Evolutionary conservation across 35 echinoderm and acorn worm species (phyloP).

Genomic region (Eucidaris tribuloides): DNA sequence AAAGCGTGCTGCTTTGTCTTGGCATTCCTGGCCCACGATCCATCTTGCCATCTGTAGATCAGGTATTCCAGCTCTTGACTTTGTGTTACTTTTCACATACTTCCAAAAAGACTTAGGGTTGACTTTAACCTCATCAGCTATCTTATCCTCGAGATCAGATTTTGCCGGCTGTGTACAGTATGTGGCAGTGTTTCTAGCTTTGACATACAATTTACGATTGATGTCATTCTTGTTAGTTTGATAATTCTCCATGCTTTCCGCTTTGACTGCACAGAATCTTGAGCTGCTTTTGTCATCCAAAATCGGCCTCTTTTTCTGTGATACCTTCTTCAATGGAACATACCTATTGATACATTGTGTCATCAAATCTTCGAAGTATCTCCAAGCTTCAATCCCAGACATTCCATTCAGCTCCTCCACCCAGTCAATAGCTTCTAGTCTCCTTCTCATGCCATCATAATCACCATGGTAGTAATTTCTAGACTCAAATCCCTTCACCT

Average conservation of each 20-base stretch:
- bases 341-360: background rate
- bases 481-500: background rate
- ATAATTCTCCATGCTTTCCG: background rate
- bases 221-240: background rate
- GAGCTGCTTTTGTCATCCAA: background rate
- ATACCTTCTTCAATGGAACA: background rate
- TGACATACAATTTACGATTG: background rate
- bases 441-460: background rate
- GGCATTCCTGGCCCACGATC: no score
- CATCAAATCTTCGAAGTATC: background rate
- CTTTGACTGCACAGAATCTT: background rate
- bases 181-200: background rate
- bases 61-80: background rate
- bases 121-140: background rate
- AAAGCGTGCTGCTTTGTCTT: background rate
- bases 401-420: background rate
- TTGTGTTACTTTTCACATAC: background rate
- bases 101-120: slow-evolving; percentile 7
- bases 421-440: background rate
- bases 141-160: background rate
- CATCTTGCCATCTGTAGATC: background rate
- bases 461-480: background rate
- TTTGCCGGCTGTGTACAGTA: background rate
- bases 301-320: background rate
- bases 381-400: background rate